Percentiles rank a stretch among this genome's conserved stretches.
These are phyloP conservation scores for Crocodylus rhombifer DNA, from an alignment of 2,797 vertebrate genomes.

Conservation along the genomic window DNA sequence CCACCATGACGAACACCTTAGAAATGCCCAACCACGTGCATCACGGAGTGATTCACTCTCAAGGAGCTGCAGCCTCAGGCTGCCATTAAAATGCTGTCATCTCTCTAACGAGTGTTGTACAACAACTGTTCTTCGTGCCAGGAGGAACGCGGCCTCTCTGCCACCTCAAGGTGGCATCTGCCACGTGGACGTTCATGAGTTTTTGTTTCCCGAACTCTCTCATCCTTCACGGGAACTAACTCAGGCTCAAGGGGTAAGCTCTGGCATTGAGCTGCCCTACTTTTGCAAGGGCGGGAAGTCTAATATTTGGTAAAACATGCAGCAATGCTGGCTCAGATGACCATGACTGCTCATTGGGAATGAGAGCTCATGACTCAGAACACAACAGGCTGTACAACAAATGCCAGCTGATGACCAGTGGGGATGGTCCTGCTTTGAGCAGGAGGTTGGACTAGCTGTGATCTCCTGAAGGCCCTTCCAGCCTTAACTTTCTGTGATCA, in stretches of 20 bases:
- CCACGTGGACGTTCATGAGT: not conserved
- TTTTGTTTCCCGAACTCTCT: not conserved
- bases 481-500: too few species aligned
- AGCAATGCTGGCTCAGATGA: not conserved
- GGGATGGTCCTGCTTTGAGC: too few species aligned
- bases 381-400: not conserved
- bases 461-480: too few species aligned
- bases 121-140: not conserved
- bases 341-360: not conserved
- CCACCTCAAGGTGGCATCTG: not conserved
- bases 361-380: not conserved
- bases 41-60: not conserved
- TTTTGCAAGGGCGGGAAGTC: not conserved
- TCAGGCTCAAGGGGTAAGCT: not conserved
- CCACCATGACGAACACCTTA: not conserved
- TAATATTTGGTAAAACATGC: not conserved
- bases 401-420: not conserved
- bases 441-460: too few species aligned
- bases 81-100: not conserved
- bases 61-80: not conserved
- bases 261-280: not conserved
- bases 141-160: not conserved
- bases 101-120: not conserved
- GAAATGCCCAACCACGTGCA: not conserved
- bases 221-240: not conserved